Evolutionary conservation across 2,113 vertebrate species (phyloP).

Genomic region (Pimephales promelas): DNA sequence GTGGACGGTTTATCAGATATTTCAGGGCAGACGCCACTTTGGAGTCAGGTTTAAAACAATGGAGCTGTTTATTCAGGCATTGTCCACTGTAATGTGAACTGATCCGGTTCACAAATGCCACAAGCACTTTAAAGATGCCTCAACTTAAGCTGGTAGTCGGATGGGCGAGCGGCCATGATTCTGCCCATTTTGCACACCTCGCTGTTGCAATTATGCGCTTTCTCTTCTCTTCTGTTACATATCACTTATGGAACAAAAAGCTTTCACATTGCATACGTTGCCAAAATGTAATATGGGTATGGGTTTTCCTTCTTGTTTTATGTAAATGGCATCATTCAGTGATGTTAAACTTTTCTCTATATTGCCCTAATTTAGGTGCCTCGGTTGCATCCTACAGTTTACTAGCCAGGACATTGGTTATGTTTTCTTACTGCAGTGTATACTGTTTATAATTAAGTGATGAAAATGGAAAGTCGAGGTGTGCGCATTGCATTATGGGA

Average conservation of each 20-base stretch:
- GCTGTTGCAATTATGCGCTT: slow-evolving; percentile 4
- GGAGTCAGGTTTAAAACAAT: background rate
- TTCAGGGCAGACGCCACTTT: background rate
- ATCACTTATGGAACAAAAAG: slow-evolving; percentile 15
- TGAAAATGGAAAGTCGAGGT: background rate
- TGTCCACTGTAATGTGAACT: slow-evolving; percentile 39
- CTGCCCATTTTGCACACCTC: slow-evolving; percentile 33
- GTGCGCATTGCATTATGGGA: background rate
- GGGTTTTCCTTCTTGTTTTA: background rate
- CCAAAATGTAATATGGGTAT: too few relatives aligned
- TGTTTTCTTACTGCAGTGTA: background rate
- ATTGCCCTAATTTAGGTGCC: slow-evolving; percentile 23
- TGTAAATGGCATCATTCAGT: slow-evolving; percentile 21
- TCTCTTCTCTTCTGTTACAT: slow-evolving; percentile 17
- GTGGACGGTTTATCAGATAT: background rate
- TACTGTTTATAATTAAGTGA: background rate
- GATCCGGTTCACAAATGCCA: slow-evolving; percentile 20
- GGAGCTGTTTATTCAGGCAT: slow-evolving; percentile 27
- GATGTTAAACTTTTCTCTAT: slow-evolving; percentile 29
- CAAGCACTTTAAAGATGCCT: slow-evolving; percentile 50
- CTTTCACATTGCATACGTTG: slow-evolving; percentile 15
- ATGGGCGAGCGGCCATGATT: background rate
- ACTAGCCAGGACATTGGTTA: background rate
- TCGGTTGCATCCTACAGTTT: background rate
- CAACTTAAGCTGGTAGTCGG: background rate